phyloP scores from a whole-genome alignment of 2,888 invertebrate species.

The Gnatocerus cornutus region DNA sequence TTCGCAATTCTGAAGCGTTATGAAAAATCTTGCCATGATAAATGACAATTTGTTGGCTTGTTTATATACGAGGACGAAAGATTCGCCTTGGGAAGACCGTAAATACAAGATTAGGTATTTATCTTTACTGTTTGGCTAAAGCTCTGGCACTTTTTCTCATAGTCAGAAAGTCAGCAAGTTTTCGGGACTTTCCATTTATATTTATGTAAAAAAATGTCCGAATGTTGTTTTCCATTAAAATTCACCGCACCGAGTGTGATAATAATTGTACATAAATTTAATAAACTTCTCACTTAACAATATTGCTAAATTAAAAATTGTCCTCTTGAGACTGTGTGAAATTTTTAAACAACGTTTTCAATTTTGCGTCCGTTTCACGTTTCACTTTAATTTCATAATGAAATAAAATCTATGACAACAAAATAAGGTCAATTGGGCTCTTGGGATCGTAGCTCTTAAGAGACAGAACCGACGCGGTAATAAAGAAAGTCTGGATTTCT shows the following conservation, averaged over 20 bases:
- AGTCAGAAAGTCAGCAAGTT: too few relatives aligned
- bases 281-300: background rate
- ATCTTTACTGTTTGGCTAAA: background rate
- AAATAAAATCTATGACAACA: slow-evolving; percentile 3
- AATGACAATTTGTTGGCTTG: slow-evolving; percentile 20
- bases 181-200: too few relatives aligned
- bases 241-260: too few relatives aligned
- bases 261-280: background rate
- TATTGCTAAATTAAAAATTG: too few relatives aligned
- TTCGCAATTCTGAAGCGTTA: background rate
- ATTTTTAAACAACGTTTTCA: background rate
- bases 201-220: too few relatives aligned
- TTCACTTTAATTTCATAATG: slow-evolving; percentile 3
- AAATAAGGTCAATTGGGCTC: background rate
- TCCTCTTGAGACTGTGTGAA: background rate
- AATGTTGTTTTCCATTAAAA: background rate
- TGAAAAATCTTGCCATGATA: slow-evolving; percentile 15
- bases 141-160: too few relatives aligned
- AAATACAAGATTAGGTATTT: slow-evolving; percentile 12
- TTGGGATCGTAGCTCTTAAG: slow-evolving; percentile 4
- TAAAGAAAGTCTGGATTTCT: too few relatives aligned
- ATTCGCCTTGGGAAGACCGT: background rate
- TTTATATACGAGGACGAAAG: slow-evolving; percentile 1
- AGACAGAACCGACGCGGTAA: too few relatives aligned
- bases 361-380: background rate